A percentile compares a stretch with the other conserved stretches of the same genome.
phyloP scores from a whole-genome alignment of 2,113 vertebrate genomes.

The Eptesicus fuscus region DNA sequence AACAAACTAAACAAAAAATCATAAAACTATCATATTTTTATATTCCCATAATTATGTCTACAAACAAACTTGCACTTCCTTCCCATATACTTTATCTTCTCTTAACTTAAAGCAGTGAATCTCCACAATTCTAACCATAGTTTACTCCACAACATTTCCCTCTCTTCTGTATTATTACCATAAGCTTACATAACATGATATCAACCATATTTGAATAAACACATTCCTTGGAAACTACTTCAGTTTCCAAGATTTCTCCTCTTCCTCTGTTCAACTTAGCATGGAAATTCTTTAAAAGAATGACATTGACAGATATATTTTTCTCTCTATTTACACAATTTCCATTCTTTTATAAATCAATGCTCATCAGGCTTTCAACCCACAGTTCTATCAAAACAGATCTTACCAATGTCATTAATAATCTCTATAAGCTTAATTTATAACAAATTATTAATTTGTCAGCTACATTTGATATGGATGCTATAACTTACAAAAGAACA shows the following conservation, averaged over 20 bases:
- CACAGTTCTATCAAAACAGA: neutral
- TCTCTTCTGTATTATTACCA: neutral
- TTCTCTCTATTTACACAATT: neutral
- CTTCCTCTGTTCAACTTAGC: neutral
- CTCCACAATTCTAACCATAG: neutral
- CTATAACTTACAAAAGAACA: neutral
- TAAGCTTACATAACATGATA: neutral
- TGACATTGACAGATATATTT: neutral
- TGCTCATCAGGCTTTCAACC: neutral
- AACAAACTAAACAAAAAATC: too few species aligned
- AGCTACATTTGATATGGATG: neutral
- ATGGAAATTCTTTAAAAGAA: neutral
- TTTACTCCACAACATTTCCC: neutral
- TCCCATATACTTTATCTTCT: neutral
- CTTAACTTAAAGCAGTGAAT: neutral
- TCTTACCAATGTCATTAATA: neutral
- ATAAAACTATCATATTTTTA: neutral
- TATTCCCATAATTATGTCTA: neutral
- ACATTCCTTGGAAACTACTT: neutral
- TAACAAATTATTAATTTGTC: neutral
- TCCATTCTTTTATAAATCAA: neutral
- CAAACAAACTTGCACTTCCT: fast-evolving
- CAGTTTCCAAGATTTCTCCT: neutral
- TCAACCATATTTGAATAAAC: neutral
- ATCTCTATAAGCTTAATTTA: neutral